Percentiles rank a stretch among this genome's conserved stretches.
Conservation (phyloP, 2,888 invertebrate genomes). For the Bursaphelenchus okinawaensis region DNA sequence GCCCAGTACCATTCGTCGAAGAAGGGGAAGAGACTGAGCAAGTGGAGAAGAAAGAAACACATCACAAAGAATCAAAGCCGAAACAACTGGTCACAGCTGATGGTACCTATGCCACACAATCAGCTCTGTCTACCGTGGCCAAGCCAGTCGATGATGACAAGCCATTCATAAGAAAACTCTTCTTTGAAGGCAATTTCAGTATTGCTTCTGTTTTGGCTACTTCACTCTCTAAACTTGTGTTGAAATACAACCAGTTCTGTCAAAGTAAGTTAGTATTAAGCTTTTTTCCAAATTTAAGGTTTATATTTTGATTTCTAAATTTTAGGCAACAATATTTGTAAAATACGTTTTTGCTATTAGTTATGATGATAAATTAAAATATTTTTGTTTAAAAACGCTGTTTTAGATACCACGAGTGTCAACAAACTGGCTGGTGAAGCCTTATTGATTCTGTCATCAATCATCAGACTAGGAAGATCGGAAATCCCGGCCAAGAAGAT, state of each 20-base stretch:
- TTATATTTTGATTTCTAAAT: no score
- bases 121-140: slow-evolving; percentile 68
- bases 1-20: slow-evolving; percentile 65
- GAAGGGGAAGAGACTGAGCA: slow-evolving; percentile 67
- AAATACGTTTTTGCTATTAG: neutral
- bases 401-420: slow-evolving; percentile 26
- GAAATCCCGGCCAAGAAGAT: slow-evolving; percentile 63
- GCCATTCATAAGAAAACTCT: slow-evolving; percentile 77
- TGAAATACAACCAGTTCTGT: slow-evolving; percentile 64
- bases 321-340: no score
- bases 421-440: slow-evolving; percentile 66
- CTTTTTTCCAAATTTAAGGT: no score
- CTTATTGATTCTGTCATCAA: slow-evolving; percentile 79
- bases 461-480: slow-evolving; percentile 79
- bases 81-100: slow-evolving; percentile 71
- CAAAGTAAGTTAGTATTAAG: slow-evolving; percentile 28
- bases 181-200: slow-evolving; percentile 91
- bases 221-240: slow-evolving; percentile 80
- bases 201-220: slow-evolving; percentile 86
- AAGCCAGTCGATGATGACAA: slow-evolving; percentile 56
- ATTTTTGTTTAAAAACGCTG: neutral
- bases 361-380: slow-evolving; percentile 8
- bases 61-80: slow-evolving; percentile 20
- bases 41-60: slow-evolving; percentile 10
- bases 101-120: slow-evolving; percentile 97